These are phyloP conservation scores for Eudyptes chrysolophus DNA, from an alignment of 2,113 vertebrate species.

Conservation along the genomic window DNA sequence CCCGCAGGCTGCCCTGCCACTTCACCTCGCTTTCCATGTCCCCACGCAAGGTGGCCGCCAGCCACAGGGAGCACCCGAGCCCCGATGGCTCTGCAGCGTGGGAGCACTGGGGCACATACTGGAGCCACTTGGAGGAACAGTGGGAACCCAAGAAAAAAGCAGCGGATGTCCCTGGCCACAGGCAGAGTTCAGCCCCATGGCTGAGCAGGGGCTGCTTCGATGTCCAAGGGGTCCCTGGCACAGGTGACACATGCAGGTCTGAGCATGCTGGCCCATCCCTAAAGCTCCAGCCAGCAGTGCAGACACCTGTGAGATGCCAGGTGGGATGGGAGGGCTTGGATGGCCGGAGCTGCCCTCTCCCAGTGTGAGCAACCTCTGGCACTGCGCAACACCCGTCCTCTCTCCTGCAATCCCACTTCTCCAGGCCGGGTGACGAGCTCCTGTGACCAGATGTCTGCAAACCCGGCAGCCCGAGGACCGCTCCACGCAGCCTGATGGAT, in stretches of 20 bases:
- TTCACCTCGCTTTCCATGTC: neutral
- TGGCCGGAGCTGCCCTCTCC: neutral
- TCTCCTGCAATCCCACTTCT: neutral
- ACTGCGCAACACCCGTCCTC: rapidly evolving
- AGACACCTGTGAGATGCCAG: neutral
- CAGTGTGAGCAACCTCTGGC: rapidly evolving
- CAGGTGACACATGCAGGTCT: neutral
- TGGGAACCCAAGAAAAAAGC: neutral
- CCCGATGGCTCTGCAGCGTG: neutral
- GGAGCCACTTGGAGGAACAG: neutral
- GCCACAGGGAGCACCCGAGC: rapidly evolving
- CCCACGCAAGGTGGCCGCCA: neutral
- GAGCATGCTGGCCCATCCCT: neutral
- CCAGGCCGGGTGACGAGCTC: neutral
- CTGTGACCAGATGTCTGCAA: slow-evolving; percentile 33
- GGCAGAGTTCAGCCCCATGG: neutral
- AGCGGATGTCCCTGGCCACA: rapidly evolving
- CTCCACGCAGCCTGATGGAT: neutral
- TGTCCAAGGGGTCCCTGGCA: neutral
- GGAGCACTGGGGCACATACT: neutral
- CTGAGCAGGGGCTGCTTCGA: neutral
- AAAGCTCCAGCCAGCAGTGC: rapidly evolving
- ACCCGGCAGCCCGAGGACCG: rapidly evolving
- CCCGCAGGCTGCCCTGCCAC: neutral
- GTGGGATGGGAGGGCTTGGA: neutral